Percentiles rank a stretch among this genome's conserved stretches.
phyloP scores from a whole-genome alignment of 2,797 vertebrate species.

The Rhinella marina region DNA sequence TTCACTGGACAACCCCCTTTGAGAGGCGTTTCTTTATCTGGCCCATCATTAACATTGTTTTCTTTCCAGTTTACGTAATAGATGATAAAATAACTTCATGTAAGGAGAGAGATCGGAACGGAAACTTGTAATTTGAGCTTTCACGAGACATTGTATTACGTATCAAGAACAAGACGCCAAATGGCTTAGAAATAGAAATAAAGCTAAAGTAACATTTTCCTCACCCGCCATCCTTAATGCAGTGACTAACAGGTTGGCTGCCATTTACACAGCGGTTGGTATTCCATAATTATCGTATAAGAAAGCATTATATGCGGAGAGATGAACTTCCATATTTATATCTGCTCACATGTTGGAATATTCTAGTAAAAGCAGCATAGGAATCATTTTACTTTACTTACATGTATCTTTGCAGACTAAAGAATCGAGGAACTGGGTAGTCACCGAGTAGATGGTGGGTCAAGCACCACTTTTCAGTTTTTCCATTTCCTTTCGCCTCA shows the following conservation, averaged over 20 bases:
- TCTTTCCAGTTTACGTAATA: not conserved
- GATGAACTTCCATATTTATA: slow-evolving; percentile 8
- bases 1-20: not conserved
- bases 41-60: not conserved
- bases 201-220: slow-evolving; percentile 62
- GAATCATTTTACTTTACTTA: not conserved
- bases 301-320: not conserved
- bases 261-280: slow-evolving; percentile 17
- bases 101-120: not conserved
- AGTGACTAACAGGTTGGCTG: slow-evolving; percentile 1
- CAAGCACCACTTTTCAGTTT: too few relatives aligned
- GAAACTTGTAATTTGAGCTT: not conserved
- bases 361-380: not conserved
- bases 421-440: not conserved
- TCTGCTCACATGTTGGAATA: not conserved
- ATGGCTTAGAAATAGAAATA: slow-evolving; percentile 4
- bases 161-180: slow-evolving; percentile 57
- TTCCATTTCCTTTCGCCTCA: too few relatives aligned
- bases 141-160: not conserved
- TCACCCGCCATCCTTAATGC: not conserved
- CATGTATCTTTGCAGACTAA: not conserved
- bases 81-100: not conserved
- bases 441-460: too few relatives aligned
- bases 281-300: not conserved
- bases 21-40: not conserved